phyloP scores from a whole-genome alignment of 2,888 invertebrate genomes.

The Ectemnius cavifrons region DNA sequence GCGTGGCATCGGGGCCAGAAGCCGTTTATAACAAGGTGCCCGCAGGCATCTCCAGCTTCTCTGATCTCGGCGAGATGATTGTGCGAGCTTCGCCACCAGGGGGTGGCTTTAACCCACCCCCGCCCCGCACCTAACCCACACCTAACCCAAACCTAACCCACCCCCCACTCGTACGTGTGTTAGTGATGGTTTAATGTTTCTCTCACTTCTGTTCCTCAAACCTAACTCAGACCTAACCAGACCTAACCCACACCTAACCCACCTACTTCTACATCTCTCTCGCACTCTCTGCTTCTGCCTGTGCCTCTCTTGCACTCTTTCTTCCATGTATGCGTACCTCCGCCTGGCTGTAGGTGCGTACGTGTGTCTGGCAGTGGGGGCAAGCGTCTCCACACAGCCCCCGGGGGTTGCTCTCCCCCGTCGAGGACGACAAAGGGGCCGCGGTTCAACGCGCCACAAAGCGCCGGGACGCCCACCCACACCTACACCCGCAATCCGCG shows the following conservation, averaged over 20 bases:
- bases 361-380: constrained; percentile 58
- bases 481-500: constrained; percentile 58
- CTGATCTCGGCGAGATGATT: constrained; percentile 74
- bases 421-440: constrained; percentile 73
- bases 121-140: too few relatives aligned
- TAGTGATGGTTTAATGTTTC: too few relatives aligned
- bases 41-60: constrained; percentile 61
- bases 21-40: constrained; percentile 75
- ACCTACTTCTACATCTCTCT: too few relatives aligned
- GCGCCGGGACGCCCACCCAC: constrained; percentile 74
- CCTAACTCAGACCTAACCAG: too few relatives aligned
- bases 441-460: constrained; percentile 78
- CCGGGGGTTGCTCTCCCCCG: constrained; percentile 58
- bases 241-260: too few relatives aligned
- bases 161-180: too few relatives aligned
- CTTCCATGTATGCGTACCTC: too few relatives aligned
- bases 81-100: constrained; percentile 61
- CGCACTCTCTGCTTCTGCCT: too few relatives aligned
- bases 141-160: too few relatives aligned
- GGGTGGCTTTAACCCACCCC: constrained; percentile 33
- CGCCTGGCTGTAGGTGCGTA: too few relatives aligned
- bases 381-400: constrained; percentile 64
- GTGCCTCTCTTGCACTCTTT: too few relatives aligned
- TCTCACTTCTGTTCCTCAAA: too few relatives aligned
- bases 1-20: constrained; percentile 47